Base-by-base conservation (phyloP, 2,797 vertebrate genomes). In the Sebastes aleutianus region DNA sequence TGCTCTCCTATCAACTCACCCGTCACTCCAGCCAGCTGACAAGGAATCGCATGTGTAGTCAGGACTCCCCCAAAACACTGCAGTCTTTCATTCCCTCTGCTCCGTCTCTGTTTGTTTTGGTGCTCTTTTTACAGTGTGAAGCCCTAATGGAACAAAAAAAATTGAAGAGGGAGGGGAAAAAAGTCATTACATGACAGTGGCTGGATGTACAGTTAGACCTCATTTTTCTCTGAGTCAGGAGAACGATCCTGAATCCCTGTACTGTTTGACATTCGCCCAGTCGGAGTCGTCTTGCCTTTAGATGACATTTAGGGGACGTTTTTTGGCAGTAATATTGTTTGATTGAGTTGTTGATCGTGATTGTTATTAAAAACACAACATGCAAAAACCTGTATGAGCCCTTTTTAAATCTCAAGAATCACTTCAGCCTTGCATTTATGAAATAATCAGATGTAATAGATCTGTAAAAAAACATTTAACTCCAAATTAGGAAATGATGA, bases 321-420 rank as follows among this genome's bases (percentile, higher is more conserved):
- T 78, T 90, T 72, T 83, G 79, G 29, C 76, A 88, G 70, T 84
- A 67, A 86, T 85, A 74, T 84, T 92, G 84, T 89, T 88, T 85
- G 75, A 82, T 71, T 88, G 70, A 85, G 67, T 87, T 86, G 83
- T 87, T 87, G 79, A 85, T 83, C 20, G 29, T 72, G 80, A 88
- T 83, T 90, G 80, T 92, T 90, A 90, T 91, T 91, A 93, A 93
- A 91, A 89, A 88, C 67, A 84, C 61, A 92, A 87, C 73, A 84
- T 82, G 87, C 47, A 86, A 88, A 50, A 87, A 82, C 75, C 14
- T 87, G 80, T 85, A 76, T 8, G 67, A 75, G 64, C 76, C 47
- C 54, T 87, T 87, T 82, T 80, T 85, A 81, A 87, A 65, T 69
- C 34, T 43, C 3, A 10, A n/a, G 11, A 70, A 63, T 53, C 58